A percentile compares a stretch with the other conserved stretches of the same genome.
Conservation (phyloP, 2,113 vertebrate genomes). For the Sula dactylatra region DNA sequence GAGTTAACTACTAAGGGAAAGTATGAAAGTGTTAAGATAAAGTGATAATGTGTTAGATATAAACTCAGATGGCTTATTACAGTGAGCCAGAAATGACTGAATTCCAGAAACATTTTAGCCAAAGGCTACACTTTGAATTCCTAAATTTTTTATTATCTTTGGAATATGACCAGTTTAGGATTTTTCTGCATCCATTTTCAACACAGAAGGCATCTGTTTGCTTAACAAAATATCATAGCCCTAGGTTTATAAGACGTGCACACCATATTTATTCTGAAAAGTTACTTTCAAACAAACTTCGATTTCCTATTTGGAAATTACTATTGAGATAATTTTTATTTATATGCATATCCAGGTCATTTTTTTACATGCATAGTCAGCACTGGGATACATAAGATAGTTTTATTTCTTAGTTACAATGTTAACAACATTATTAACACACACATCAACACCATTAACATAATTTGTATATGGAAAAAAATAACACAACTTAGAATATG, state of each 20-base stretch:
- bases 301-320: neutral
- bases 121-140: conserved; percentile 33
- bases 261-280: neutral
- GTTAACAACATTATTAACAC: neutral
- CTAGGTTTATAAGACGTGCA: neutral
- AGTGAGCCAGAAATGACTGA: conserved; percentile 19
- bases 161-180: neutral
- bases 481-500: neutral
- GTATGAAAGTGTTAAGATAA: neutral
- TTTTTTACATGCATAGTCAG: neutral
- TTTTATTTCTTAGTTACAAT: neutral
- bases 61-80: conserved; percentile 1
- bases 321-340: neutral
- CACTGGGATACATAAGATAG: neutral
- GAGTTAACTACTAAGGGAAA: neutral
- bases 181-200: conserved; percentile 45
- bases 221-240: neutral
- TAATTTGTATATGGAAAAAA: neutral
- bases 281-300: neutral
- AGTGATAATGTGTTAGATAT: neutral
- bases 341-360: neutral
- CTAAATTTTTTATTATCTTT: conserved; percentile 26
- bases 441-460: neutral
- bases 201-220: neutral
- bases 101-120: conserved; percentile 42